Evolutionary conservation across 2,888 invertebrate species (phyloP).

Genomic region (Melinopterus prodromus): DNA sequence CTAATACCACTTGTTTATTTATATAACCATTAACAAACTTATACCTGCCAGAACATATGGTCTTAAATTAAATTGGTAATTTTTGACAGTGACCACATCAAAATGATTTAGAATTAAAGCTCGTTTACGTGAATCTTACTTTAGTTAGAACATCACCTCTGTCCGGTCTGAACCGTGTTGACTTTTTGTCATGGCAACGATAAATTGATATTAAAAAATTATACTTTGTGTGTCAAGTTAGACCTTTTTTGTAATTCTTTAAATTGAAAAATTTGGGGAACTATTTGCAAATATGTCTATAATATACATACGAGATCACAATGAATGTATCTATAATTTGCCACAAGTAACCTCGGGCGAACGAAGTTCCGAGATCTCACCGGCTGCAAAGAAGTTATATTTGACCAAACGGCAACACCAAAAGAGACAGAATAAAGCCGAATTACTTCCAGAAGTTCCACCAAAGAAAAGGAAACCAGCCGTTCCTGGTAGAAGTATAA

Average conservation of each 20-base stretch:
- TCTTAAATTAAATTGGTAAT: no score
- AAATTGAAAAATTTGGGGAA: background rate
- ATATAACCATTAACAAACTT: no score
- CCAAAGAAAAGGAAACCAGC: slow-evolving; percentile 35
- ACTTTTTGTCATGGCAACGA: background rate
- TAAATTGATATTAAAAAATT: background rate
- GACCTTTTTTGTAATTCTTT: background rate
- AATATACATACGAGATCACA: slow-evolving; percentile 69
- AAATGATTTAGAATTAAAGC: no score
- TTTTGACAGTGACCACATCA: no score
- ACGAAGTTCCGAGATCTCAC: background rate
- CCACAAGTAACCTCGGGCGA: slow-evolving; percentile 41
- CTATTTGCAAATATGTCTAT: slow-evolving; percentile 65
- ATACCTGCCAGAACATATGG: no score
- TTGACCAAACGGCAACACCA: slow-evolving; percentile 55
- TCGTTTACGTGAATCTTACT: no score
- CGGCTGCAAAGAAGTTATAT: background rate
- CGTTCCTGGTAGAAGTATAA: slow-evolving; percentile 48
- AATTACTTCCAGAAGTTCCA: slow-evolving; percentile 43
- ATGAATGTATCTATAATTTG: slow-evolving; percentile 73
- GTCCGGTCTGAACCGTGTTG: no score
- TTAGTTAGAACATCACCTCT: no score
- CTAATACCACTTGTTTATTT: no score
- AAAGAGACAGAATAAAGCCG: slow-evolving; percentile 63
- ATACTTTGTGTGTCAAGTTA: background rate